Percentiles rank a stretch among this genome's conserved stretches.
Evolutionary conservation across 2,888 invertebrate species (phyloP).

Genomic region (Hypomecis punctinalis): DNA sequence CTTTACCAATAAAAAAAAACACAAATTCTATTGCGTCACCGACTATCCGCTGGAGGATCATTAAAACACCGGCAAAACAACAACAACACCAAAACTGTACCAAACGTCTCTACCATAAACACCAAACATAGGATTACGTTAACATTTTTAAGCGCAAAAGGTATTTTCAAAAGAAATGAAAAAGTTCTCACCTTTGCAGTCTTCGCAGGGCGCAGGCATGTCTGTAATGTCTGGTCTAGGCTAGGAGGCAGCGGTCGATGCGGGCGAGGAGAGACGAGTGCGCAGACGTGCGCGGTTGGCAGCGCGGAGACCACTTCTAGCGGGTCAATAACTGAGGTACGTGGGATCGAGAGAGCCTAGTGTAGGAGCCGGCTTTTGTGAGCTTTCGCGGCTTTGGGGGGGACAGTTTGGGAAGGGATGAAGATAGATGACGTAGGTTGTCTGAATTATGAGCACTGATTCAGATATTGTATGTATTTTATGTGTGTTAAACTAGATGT

Average conservation of each 20-base stretch:
- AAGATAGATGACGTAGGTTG: slow-evolving; percentile 1
- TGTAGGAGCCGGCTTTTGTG: slow-evolving; percentile 17
- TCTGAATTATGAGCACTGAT: not conserved
- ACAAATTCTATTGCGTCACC: not conserved
- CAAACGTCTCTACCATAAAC: too few species aligned
- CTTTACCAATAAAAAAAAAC: not conserved
- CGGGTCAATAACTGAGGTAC: slow-evolving; percentile 81
- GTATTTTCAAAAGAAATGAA: slow-evolving; percentile 7
- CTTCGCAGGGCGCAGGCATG: slow-evolving; percentile 79
- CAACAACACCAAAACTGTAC: slow-evolving; percentile 5
- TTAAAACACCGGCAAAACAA: slow-evolving; percentile 24
- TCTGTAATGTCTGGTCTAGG: slow-evolving; percentile 51
- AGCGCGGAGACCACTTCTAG: slow-evolving; percentile 36
- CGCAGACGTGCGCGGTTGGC: slow-evolving; percentile 61
- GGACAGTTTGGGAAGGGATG: not conserved
- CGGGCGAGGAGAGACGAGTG: slow-evolving; percentile 41
- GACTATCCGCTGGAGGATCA: not conserved
- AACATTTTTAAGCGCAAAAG: too few species aligned
- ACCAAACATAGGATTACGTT: too few species aligned
- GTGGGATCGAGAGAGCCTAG: slow-evolving; percentile 56
- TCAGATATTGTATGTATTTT: not conserved
- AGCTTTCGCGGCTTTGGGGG: not conserved
- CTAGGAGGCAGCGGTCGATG: slow-evolving; percentile 41
- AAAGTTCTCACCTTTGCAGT: slow-evolving; percentile 71
- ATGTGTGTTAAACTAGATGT: too few species aligned